Conservation (phyloP, 2,888 invertebrate genomes). For the Acronicta aceris region DNA sequence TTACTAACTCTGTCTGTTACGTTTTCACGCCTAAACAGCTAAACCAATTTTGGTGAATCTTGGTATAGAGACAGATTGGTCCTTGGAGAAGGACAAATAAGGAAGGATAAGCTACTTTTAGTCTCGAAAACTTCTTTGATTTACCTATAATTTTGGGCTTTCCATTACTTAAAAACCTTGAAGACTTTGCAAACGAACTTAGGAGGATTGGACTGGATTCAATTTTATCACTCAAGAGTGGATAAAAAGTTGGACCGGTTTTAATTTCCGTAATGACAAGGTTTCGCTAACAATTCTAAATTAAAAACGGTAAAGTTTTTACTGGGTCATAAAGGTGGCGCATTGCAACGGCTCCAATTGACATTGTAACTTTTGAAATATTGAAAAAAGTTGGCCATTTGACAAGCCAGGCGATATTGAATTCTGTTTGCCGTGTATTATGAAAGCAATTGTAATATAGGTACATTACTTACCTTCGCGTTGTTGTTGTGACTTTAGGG, state of each 20-base stretch:
- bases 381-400: constrained; percentile 29
- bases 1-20: too few relatives aligned
- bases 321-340: not conserved
- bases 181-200: too few relatives aligned
- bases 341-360: constrained; percentile 20
- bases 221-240: not conserved
- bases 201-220: too few relatives aligned
- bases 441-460: not conserved
- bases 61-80: too few relatives aligned
- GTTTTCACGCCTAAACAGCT: too few relatives aligned
- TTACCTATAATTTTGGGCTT: too few relatives aligned
- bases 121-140: too few relatives aligned
- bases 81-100: too few relatives aligned
- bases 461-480: not conserved
- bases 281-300: constrained; percentile 12
- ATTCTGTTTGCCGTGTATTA: constrained; percentile 7
- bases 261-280: constrained; percentile 1
- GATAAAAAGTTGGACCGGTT: not conserved
- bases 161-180: too few relatives aligned
- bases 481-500: not conserved
- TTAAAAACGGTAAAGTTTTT: constrained; percentile 25
- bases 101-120: too few relatives aligned
- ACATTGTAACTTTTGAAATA: constrained; percentile 24
- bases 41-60: too few relatives aligned
- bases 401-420: constrained; percentile 13